These are phyloP conservation scores for Aptenodytes forsteri DNA, from an alignment of 2,113 vertebrate genomes.

Conservation along the genomic window DNA sequence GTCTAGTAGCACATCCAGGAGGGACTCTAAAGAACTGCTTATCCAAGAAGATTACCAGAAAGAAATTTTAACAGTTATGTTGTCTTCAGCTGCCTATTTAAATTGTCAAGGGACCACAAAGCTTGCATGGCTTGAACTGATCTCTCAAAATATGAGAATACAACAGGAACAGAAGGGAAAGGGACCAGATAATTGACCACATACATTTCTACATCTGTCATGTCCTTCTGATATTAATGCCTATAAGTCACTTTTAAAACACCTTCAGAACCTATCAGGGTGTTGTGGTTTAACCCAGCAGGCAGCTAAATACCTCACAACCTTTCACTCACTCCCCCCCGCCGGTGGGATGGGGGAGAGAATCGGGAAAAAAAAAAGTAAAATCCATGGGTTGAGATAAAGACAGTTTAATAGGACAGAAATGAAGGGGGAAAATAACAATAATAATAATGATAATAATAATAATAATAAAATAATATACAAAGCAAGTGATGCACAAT, in stretches of 20 bases:
- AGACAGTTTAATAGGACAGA: too few species aligned
- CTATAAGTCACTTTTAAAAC: not conserved
- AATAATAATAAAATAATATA: too few species aligned
- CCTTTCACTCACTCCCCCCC: too few species aligned
- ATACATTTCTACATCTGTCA: not conserved
- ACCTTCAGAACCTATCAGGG: not conserved
- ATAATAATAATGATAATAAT: too few species aligned
- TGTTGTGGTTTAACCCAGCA: too few species aligned
- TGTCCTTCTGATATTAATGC: not conserved
- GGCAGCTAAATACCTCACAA: too few species aligned
- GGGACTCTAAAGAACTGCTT: not conserved
- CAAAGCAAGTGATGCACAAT: too few species aligned
- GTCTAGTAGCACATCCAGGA: not conserved
- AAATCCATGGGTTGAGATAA: too few species aligned
- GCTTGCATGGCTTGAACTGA: not conserved
- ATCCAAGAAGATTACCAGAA: not conserved
- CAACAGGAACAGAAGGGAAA: not conserved
- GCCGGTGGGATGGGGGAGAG: too few species aligned
- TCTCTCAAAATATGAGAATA: not conserved
- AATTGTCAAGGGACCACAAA: not conserved
- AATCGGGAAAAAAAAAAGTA: too few species aligned
- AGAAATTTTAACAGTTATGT: not conserved
- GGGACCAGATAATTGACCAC: not conserved
- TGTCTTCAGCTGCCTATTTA: not conserved
- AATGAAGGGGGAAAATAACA: too few species aligned